A percentile compares a stretch with the other conserved stretches of the same genome.
Conservation (phyloP, 2,797 vertebrate species). For the Rhinoraja longicauda region DNA sequence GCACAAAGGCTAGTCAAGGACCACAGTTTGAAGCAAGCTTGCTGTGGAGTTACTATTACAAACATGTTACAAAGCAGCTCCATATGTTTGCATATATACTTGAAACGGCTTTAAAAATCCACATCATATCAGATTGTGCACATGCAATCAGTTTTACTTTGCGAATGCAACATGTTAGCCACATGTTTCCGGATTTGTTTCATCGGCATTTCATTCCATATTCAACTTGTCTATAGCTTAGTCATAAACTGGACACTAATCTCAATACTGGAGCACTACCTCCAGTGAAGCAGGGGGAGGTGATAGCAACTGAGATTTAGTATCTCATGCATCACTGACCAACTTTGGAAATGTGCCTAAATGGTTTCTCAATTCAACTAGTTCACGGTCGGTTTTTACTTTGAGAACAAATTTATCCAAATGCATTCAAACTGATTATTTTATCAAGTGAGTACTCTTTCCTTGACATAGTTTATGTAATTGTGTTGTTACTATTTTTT, state of each 20-base stretch:
- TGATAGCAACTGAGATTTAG: background rate
- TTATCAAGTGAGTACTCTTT: background rate
- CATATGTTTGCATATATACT: background rate
- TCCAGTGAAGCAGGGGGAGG: background rate
- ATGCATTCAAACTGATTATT: background rate
- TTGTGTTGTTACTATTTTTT: background rate
- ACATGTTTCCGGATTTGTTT: background rate
- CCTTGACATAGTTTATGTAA: background rate
- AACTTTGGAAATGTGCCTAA: background rate
- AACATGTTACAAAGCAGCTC: conserved; percentile 31
- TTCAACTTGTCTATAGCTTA: background rate
- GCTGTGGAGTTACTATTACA: background rate
- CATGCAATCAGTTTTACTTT: conserved; percentile 16
- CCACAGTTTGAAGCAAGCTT: conserved; percentile 18
- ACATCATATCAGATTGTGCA: conserved; percentile 20
- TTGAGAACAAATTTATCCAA: background rate
- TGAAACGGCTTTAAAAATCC: conserved; percentile 14
- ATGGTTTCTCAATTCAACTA: background rate
- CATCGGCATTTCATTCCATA: background rate
- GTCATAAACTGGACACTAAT: conserved; percentile 8
- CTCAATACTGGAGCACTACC: background rate
- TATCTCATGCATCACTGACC: background rate
- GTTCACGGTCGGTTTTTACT: conserved; percentile 1
- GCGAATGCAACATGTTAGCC: background rate
- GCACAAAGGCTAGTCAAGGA: background rate